phyloP scores from a whole-genome alignment of 2,888 invertebrate species.

The Rhodophaea formosa region DNA sequence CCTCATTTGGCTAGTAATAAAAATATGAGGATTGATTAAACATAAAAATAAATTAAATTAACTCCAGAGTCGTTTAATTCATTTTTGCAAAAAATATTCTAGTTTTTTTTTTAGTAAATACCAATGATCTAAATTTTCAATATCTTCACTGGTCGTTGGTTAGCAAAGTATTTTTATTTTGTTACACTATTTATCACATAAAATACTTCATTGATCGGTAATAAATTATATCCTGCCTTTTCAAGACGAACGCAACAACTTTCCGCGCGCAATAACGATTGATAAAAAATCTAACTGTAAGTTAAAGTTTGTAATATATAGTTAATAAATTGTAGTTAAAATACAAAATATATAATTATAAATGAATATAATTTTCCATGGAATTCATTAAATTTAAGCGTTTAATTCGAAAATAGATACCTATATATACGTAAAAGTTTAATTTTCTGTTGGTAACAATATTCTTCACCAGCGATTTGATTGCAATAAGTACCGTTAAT shows the following conservation, averaged over 20 bases:
- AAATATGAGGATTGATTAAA: too few relatives aligned
- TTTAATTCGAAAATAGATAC: conserved; percentile 44
- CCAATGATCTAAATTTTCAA: too few relatives aligned
- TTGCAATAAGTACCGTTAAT: conserved; percentile 60
- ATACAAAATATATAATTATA: conserved; percentile 79
- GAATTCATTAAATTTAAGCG: conserved; percentile 75
- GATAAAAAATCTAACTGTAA: conserved; percentile 72
- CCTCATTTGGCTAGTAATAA: conserved; percentile 5
- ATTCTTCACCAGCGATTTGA: conserved; percentile 50
- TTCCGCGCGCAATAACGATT: conserved; percentile 64
- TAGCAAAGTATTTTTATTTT: too few relatives aligned
- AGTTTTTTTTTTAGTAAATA: too few relatives aligned
- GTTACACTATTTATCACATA: too few relatives aligned
- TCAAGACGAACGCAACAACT: conserved; percentile 48
- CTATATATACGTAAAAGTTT: conserved; percentile 29
- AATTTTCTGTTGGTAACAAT: conserved; percentile 10
- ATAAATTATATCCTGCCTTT: too few relatives aligned
- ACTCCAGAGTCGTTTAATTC: too few relatives aligned
- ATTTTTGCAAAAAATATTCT: too few relatives aligned
- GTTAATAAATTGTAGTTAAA: conserved; percentile 79
- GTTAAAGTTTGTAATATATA: conserved; percentile 80
- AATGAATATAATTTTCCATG: conserved; percentile 81
- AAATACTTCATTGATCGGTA: too few relatives aligned
- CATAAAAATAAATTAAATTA: too few relatives aligned
- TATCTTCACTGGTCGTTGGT: too few relatives aligned